A percentile compares a stretch with the other conserved stretches of the same genome.
phyloP scores from a whole-genome alignment of 2,888 invertebrate genomes.

The Nowickia ferox region DNA sequence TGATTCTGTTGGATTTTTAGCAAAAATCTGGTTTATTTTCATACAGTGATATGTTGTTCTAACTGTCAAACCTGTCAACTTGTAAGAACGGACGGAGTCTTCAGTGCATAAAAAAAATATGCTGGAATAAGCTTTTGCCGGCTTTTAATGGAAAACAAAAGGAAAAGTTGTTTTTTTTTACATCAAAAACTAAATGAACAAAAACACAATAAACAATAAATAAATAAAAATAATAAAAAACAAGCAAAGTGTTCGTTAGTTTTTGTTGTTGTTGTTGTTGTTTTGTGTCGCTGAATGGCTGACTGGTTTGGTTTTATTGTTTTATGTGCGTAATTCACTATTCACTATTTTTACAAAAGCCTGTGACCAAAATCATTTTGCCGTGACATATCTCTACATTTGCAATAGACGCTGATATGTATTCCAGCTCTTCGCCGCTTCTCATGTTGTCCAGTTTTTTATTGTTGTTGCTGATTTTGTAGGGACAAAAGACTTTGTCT shows the following conservation, averaged over 20 bases:
- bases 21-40: conserved; percentile 63
- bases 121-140: conserved; percentile 63
- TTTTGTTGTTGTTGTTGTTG: conserved; percentile 7
- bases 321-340: conserved; percentile 56
- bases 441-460: not conserved
- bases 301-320: conserved; percentile 48
- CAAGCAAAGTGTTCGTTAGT: not conserved
- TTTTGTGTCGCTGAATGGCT: conserved; percentile 25
- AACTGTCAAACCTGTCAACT: conserved; percentile 76
- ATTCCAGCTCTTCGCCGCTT: conserved; percentile 12
- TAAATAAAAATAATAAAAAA: not conserved
- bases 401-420: conserved; percentile 44
- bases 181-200: not conserved
- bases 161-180: conserved; percentile 31
- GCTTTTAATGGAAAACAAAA: conserved; percentile 50
- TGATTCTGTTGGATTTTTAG: conserved; percentile 30
- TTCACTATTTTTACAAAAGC: conserved; percentile 47
- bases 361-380: conserved; percentile 70
- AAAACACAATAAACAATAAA: not conserved
- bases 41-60: conserved; percentile 72
- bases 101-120: conserved; percentile 55
- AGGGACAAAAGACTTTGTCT: not conserved
- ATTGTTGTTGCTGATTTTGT: not conserved
- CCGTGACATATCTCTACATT: conserved; percentile 69
- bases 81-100: conserved; percentile 52